These are phyloP conservation scores for Girardinus metallicus DNA, from an alignment of 2,797 vertebrate species.

Conservation along the genomic window DNA sequence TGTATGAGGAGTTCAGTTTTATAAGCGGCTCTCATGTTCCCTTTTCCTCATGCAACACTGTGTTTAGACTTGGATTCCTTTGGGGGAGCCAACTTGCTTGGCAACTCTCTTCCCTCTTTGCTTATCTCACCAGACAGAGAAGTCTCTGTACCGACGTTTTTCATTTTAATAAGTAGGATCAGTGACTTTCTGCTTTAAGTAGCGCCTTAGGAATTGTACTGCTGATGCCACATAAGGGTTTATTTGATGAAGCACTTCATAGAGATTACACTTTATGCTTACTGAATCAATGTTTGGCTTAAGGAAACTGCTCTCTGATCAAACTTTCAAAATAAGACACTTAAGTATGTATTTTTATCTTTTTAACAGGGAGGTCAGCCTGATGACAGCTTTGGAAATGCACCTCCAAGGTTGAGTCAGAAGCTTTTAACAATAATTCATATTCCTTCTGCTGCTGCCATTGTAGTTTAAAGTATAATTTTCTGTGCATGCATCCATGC, in stretches of 20 bases:
- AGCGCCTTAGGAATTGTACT: slow-evolving; percentile 1
- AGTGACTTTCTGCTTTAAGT: slow-evolving; percentile 11
- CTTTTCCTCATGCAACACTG: background rate
- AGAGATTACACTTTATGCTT: background rate
- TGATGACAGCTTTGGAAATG: slow-evolving; percentile 84
- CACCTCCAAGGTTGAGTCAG: slow-evolving; percentile 80
- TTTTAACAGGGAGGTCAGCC: slow-evolving; percentile 83
- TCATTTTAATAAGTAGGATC: slow-evolving; percentile 28
- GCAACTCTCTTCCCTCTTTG: slow-evolving; percentile 24
- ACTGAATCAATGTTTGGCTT: slow-evolving; percentile 7
- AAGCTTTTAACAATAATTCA: background rate
- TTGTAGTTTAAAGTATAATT: background rate
- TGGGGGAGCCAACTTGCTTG: slow-evolving; percentile 4
- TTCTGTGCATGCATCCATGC: slow-evolving; percentile 45
- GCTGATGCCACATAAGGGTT: background rate
- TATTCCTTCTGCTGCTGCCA: background rate
- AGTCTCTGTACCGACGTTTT: slow-evolving; percentile 10
- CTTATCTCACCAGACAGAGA: slow-evolving; percentile 38
- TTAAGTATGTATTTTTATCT: slow-evolving; percentile 17
- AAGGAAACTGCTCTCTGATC: background rate
- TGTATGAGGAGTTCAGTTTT: slow-evolving; percentile 3
- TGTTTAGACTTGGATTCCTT: slow-evolving; percentile 13
- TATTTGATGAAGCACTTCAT: slow-evolving; percentile 8
- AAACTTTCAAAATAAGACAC: background rate
- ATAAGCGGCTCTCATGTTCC: slow-evolving; percentile 4